Base-by-base conservation (phyloP, 2,797 vertebrate species). In the Urophycis tenuis region DNA sequence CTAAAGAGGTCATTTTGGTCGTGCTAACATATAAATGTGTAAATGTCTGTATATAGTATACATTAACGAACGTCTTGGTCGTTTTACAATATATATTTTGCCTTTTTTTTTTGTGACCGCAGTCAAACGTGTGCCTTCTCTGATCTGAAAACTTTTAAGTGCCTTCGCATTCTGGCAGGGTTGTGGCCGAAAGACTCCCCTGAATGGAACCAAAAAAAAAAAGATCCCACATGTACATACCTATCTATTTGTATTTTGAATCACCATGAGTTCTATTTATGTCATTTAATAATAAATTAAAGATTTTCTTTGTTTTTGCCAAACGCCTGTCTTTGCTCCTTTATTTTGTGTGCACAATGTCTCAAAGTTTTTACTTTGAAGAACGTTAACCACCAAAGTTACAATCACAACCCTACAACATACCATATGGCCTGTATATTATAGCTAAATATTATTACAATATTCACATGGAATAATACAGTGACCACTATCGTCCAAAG, bases 211-310 rank as follows among this genome's bases (percentile, higher is more conserved):
- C 32, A 71, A 31, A 71, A 69, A 5, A 71, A 31, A 31, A n/a
- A n/a, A n/a, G n/a, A n/a, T n/a, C 22, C 29, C 77, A 77, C 85
- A 80, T 94, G 92, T 94, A 92, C 86, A 93, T 92, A 93, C 85
- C 78, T 93, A 87, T 92, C 86, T 92, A 90, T 93, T 93, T 92
- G 91, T 93, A 91, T 90, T 87, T 91, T 82, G 87, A 86, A 90
- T 89, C 87, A 72, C 71, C 88, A 86, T 88, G 88, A 89, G 89
- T 88, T 91, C 93, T 94, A 94, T 94, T 94, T 94, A 94, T 94
- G 91, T 93, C 87, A 89, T 93, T 92, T 92, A 94, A 93, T 92
- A 94, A 93, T 94, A 94, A 94, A 94, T 94, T 94, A 93, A 94
- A 91, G 82, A 74, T 84, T 67, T 77, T 87, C 31, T 70, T 86